Conservation (phyloP, 2,888 invertebrate species). For the Automeris io region DNA sequence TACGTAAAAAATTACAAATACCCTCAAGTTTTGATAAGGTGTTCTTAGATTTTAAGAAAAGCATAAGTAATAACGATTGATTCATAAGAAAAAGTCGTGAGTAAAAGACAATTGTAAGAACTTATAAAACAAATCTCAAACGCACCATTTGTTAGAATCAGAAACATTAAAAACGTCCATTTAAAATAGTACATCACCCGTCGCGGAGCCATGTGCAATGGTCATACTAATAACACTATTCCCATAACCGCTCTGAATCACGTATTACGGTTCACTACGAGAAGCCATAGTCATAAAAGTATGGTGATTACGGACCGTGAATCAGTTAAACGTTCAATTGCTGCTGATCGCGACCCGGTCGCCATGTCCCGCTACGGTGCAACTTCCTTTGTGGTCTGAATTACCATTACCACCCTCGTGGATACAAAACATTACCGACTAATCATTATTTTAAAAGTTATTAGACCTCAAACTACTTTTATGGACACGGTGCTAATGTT, state of each 20-base stretch:
- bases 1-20: too few species aligned
- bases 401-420: constrained; percentile 29
- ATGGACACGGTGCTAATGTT: background rate
- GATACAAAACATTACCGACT: constrained; percentile 9
- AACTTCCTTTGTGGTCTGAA: constrained; percentile 44
- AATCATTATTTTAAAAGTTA: constrained; percentile 8
- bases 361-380: too few species aligned
- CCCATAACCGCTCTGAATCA: constrained; percentile 26
- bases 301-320: constrained; percentile 52
- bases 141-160: constrained; percentile 5
- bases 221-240: constrained; percentile 17
- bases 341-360: background rate
- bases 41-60: background rate
- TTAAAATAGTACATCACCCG: constrained; percentile 17
- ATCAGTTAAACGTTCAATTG: constrained; percentile 32
- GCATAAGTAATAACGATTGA: background rate
- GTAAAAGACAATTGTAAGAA: background rate
- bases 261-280: constrained; percentile 25
- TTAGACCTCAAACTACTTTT: background rate
- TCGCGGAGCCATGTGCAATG: constrained; percentile 17
- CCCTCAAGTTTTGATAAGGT: too few species aligned
- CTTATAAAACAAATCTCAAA: background rate
- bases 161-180: constrained; percentile 16
- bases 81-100: background rate
- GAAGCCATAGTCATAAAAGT: constrained; percentile 39